phyloP scores from a whole-genome alignment of 2,113 vertebrate species.

The Phoenicopterus ruber region DNA sequence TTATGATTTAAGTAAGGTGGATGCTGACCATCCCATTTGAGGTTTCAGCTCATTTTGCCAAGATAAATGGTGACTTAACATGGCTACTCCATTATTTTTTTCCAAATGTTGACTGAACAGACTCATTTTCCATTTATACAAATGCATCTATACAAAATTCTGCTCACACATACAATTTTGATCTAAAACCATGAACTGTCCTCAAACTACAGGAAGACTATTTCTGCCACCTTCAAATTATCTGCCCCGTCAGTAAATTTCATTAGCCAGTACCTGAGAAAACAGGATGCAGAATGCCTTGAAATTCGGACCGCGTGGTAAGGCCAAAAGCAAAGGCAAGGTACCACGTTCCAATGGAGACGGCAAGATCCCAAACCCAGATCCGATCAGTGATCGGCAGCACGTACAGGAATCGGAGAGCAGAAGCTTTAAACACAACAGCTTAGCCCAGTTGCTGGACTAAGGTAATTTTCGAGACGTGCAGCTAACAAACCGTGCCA shows the following conservation, averaged over 20 bases:
- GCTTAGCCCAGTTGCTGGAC: neutral
- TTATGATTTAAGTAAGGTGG: neutral
- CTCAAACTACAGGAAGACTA: neutral
- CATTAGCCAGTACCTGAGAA: neutral
- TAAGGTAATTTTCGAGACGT: neutral
- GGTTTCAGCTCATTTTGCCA: neutral
- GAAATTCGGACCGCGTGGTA: neutral
- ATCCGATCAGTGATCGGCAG: neutral
- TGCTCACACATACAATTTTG: neutral
- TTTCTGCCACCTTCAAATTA: neutral
- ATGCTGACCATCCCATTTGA: neutral
- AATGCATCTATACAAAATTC: neutral
- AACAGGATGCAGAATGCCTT: neutral
- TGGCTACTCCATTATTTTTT: neutral
- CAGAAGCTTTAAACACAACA: neutral
- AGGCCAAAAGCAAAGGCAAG: neutral
- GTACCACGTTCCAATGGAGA: neutral
- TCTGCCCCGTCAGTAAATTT: neutral
- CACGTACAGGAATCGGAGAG: neutral
- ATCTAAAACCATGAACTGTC: neutral
- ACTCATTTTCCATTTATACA: neutral
- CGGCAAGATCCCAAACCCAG: neutral
- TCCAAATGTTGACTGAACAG: neutral
- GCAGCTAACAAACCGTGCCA: neutral
- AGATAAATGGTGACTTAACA: neutral